Conservation (phyloP, 1,140 invertebrate species). For the Polypedilum vanderplanki region DNA sequence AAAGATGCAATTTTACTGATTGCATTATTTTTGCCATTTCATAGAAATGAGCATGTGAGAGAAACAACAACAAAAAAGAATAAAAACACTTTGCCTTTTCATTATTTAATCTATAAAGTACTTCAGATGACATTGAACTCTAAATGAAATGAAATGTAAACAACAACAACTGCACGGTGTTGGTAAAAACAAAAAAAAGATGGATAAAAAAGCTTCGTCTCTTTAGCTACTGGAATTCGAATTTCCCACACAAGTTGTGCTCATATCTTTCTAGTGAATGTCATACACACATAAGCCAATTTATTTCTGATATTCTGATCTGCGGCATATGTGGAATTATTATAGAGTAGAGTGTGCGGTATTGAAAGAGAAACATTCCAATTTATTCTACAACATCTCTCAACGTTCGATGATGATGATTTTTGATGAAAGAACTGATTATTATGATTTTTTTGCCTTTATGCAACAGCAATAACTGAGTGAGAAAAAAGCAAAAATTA, state of each 20-base stretch:
- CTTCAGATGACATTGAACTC: slow-evolving; percentile 8
- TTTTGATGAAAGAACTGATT: too few relatives aligned
- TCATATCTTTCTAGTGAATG: too few relatives aligned
- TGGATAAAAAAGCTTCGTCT: neutral
- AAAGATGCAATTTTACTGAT: slow-evolving; percentile 25
- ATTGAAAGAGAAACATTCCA: too few relatives aligned
- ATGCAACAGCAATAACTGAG: too few relatives aligned
- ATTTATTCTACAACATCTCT: too few relatives aligned
- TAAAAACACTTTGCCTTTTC: slow-evolving; percentile 27
- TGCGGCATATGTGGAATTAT: too few relatives aligned
- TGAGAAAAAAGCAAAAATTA: too few relatives aligned
- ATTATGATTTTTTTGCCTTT: too few relatives aligned
- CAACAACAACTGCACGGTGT: neutral
- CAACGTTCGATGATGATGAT: too few relatives aligned
- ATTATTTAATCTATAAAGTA: neutral
- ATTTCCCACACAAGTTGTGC: neutral
- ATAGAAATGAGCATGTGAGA: neutral
- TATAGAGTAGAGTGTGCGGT: too few relatives aligned
- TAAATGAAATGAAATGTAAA: neutral
- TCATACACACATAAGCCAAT: too few relatives aligned
- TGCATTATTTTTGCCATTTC: slow-evolving; percentile 1
- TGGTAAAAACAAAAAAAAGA: neutral
- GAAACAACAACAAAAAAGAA: neutral
- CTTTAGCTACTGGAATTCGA: slow-evolving; percentile 3
- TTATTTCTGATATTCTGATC: too few relatives aligned